A percentile compares a stretch with the other conserved stretches of the same genome.
Conservation (phyloP, 1,140 invertebrate species). For the Drosophila dunni region DNA sequence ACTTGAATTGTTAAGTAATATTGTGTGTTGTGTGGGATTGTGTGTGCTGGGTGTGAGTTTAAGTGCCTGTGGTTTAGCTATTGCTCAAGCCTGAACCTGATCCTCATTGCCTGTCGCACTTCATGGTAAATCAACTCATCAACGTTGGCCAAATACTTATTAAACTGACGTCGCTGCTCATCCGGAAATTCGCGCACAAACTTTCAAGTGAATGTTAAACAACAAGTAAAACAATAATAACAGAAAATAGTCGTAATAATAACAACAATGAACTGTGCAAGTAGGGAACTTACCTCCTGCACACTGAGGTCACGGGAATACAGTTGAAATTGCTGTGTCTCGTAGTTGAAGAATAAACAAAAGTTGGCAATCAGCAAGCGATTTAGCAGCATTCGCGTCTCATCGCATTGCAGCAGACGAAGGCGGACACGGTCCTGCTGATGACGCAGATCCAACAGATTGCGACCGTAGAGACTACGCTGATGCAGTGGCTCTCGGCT, state of each 20-base stretch:
- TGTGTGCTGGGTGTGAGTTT: not conserved
- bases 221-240: conserved; percentile 26
- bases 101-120: conserved; percentile 74
- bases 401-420: conserved; percentile 84
- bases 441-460: conserved; percentile 87
- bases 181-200: conserved; percentile 74
- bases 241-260: conserved; percentile 1
- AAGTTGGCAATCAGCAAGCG: conserved; percentile 87
- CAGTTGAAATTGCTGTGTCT: conserved; percentile 66
- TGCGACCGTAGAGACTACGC: conserved; percentile 86
- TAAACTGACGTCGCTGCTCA: conserved; percentile 66
- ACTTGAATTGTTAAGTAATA: not conserved
- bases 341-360: conserved; percentile 85
- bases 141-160: conserved; percentile 71
- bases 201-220: conserved; percentile 42
- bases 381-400: conserved; percentile 86
- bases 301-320: conserved; percentile 68
- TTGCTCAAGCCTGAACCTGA: conserved; percentile 58
- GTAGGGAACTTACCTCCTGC: conserved; percentile 61
- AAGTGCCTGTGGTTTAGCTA: not conserved
- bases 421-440: conserved; percentile 84
- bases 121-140: conserved; percentile 70
- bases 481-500: conserved; percentile 87
- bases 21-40: not conserved
- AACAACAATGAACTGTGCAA: not conserved